Conservation (phyloP, 2,888 invertebrate genomes). For the Nomada fucata region DNA sequence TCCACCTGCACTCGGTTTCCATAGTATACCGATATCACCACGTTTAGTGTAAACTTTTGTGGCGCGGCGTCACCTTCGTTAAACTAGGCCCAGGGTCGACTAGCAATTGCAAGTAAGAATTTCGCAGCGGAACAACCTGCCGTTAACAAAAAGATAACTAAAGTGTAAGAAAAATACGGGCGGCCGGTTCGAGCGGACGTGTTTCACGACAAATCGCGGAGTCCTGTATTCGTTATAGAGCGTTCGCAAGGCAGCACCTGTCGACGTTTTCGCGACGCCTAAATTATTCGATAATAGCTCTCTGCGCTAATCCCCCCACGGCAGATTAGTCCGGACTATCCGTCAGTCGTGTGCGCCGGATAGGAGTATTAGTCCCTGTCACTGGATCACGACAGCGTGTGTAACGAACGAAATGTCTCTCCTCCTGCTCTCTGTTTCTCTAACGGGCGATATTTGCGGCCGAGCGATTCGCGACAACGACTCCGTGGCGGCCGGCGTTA, state of each 20-base stretch:
- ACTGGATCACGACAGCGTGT: conserved; percentile 60
- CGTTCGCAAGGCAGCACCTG: conserved; percentile 36
- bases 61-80: too few species aligned
- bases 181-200: neutral
- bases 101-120: too few species aligned
- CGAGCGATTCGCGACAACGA: conserved; percentile 51
- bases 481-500: conserved; percentile 44
- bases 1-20: too few species aligned
- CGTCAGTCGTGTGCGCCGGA: conserved; percentile 58
- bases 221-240: conserved; percentile 16
- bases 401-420: conserved; percentile 54
- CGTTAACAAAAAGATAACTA: too few species aligned
- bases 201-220: conserved; percentile 17
- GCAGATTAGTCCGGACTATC: conserved; percentile 65
- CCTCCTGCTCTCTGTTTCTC: conserved; percentile 13
- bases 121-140: too few species aligned
- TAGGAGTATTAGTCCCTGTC: conserved; percentile 69
- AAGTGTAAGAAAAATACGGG: too few species aligned
- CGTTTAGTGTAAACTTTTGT: too few species aligned
- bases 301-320: conserved; percentile 57
- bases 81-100: too few species aligned
- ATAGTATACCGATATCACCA: too few species aligned
- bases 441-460: conserved; percentile 59
- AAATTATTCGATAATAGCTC: conserved; percentile 67
- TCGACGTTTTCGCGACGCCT: conserved; percentile 46